A percentile compares a stretch with the other conserved stretches of the same genome.
These are phyloP conservation scores for Monodelphis domestica DNA, from an alignment of 2,797 vertebrate genomes.

Conservation along the genomic window DNA sequence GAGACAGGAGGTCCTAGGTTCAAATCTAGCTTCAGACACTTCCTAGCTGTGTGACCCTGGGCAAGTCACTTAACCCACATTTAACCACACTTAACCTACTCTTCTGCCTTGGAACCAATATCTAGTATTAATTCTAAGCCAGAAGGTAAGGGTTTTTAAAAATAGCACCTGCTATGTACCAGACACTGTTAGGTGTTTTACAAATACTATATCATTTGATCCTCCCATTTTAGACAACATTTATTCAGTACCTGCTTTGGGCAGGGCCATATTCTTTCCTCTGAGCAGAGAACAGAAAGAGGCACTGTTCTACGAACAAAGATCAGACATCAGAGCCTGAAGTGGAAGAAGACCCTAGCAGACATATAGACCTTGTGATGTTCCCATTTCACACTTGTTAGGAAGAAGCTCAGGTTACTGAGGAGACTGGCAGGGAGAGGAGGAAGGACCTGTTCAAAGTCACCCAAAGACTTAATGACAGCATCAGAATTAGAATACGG, in stretches of 20 bases:
- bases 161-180: neutral
- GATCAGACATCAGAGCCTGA: neutral
- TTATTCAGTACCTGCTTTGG: neutral
- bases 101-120: too few species aligned
- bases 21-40: too few species aligned
- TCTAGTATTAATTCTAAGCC: too few species aligned
- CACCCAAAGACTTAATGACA: neutral
- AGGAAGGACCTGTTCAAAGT: neutral
- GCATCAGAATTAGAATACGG: neutral
- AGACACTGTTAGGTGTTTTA: neutral
- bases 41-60: too few species aligned
- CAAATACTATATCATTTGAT: neutral
- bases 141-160: too few species aligned
- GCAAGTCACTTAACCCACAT: too few species aligned
- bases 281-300: neutral
- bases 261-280: neutral
- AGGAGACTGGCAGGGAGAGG: neutral
- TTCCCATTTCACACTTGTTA: neutral
- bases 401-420: neutral
- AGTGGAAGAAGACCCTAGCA: neutral
- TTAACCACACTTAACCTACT: too few species aligned
- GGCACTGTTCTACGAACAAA: neutral
- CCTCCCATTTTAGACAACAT: neutral
- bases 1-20: too few species aligned
- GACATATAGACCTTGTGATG: neutral